A percentile compares a stretch with the other conserved stretches of the same genome.
Conservation (phyloP, 2,113 vertebrate species). For the Tetraodon nigroviridis region DNA sequence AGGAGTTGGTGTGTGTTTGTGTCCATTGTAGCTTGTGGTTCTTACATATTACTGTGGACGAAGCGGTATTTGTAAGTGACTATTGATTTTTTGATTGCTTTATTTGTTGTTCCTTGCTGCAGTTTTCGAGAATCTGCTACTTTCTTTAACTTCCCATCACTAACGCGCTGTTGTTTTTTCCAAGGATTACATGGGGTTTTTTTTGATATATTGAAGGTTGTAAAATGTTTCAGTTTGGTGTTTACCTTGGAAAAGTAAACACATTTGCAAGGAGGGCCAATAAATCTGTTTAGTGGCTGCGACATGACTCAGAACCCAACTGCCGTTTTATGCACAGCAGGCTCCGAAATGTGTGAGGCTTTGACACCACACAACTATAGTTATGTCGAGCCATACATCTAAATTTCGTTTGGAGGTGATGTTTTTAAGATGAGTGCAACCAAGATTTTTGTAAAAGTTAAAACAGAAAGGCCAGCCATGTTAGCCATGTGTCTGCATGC, state of each 20-base stretch:
- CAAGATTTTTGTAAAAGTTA: neutral
- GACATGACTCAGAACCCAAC: neutral
- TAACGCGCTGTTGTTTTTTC: slow-evolving; percentile 3
- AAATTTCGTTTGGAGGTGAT: slow-evolving; percentile 41
- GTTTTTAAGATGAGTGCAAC: slow-evolving; percentile 4
- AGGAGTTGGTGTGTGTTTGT: slow-evolving; percentile 33
- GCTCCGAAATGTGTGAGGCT: slow-evolving; percentile 11
- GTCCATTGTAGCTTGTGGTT: slow-evolving; percentile 47
- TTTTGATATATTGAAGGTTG: neutral
- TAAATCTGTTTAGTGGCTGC: neutral
- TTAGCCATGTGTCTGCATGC: too few species aligned
- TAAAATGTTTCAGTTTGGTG: slow-evolving; percentile 16
- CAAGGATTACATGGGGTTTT: neutral
- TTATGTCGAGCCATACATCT: slow-evolving; percentile 28
- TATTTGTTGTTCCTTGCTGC: slow-evolving; percentile 10
- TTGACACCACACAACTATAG: slow-evolving; percentile 37
- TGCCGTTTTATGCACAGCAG: neutral
- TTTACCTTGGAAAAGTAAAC: slow-evolving; percentile 7
- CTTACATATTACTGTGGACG: too few species aligned
- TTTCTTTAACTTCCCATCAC: slow-evolving; percentile 33
- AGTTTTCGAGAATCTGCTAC: slow-evolving; percentile 60
- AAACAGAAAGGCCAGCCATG: neutral
- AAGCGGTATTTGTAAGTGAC: too few species aligned
- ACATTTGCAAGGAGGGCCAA: neutral
- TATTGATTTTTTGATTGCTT: too few species aligned